Evolutionary conservation across 1,140 invertebrate genomes (phyloP), one percentile per base, ranked within the genome.

Genomic region (Zaprionus lachaisei): DNA sequence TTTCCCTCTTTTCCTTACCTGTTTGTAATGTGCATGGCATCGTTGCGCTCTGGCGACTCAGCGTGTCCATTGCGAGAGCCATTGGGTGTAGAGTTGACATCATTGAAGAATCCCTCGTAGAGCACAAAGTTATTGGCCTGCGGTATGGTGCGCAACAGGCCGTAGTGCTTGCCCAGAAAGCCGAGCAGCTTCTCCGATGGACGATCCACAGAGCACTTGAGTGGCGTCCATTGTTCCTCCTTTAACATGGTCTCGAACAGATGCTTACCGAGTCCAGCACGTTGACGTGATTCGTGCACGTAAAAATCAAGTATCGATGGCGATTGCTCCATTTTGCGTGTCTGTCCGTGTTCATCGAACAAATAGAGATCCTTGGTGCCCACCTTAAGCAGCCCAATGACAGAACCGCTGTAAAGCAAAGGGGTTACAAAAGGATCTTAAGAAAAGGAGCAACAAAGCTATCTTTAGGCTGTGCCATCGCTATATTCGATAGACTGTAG

Each of bases 81-180:
- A 64, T 73, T 91, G 31, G 65, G 28, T 37, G 95, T 93, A 22
- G 37, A 26, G 6, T 37, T 22, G 6, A 37, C 34, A 17, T 81
- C 82, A 57, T 94, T 94, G 79, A 98, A 98, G 93, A 98, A 98
- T 76, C 96, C 96, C 77, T 96, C 95, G 92, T 96, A 98, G 26
- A 98, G 95, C 3, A 98, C 97, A 94, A 97, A 98, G 93, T 98
- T 98, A 91, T 98, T 98, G 65, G 96, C 95, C 92, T 98, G 97
- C 11, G 95, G 95, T 80, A 98, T 95, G 20, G 95, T 94, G 57
- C 94, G 94, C 28, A 93, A 93, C 6, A 98, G 94, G 4, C 91
- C 94, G 87, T 98, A 99, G 93, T 98, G 96, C 92, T 98, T 98
- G 12, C 94, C 93, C 1, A 99, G 93, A 92, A 99, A 99, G 20